These are phyloP conservation scores for Eristalis arbustorum DNA, from an alignment of 2,888 invertebrate species.

Conservation along the genomic window DNA sequence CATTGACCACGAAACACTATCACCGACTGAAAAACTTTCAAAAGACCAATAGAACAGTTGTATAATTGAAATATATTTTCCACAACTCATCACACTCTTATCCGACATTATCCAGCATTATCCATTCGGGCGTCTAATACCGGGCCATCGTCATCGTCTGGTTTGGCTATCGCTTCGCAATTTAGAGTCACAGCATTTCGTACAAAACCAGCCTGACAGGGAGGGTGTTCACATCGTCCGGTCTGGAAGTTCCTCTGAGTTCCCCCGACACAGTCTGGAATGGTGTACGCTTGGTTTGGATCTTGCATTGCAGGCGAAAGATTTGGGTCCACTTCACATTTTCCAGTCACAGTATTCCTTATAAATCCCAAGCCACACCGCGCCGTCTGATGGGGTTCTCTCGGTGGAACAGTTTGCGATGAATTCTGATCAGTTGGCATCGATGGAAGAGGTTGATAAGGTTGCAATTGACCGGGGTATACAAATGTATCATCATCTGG, in stretches of 20 bases:
- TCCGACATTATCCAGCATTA: too few relatives aligned
- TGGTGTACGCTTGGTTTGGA: too few relatives aligned
- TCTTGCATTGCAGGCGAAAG: too few relatives aligned
- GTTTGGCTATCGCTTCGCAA: not conserved
- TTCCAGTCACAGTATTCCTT: not conserved
- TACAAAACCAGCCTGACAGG: not conserved
- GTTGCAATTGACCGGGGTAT: too few relatives aligned
- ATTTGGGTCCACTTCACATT: not conserved
- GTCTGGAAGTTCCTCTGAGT: not conserved
- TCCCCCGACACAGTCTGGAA: not conserved
- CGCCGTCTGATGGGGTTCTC: not conserved
- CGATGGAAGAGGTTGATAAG: too few relatives aligned
- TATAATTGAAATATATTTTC: too few relatives aligned
- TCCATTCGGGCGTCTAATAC: not conserved
- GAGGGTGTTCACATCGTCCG: not conserved
- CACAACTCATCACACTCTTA: too few relatives aligned
- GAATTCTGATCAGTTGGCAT: not conserved
- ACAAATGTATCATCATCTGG: too few relatives aligned
- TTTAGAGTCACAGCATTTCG: not conserved
- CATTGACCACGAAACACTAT: too few relatives aligned
- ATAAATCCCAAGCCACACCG: not conserved
- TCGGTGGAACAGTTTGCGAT: not conserved
- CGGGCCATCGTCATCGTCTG: not conserved
- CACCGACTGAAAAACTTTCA: too few relatives aligned
- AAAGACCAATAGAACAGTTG: too few relatives aligned